Evolutionary conservation across 2,797 vertebrate species (phyloP).

Genomic region (Sebastes nivosus): DNA sequence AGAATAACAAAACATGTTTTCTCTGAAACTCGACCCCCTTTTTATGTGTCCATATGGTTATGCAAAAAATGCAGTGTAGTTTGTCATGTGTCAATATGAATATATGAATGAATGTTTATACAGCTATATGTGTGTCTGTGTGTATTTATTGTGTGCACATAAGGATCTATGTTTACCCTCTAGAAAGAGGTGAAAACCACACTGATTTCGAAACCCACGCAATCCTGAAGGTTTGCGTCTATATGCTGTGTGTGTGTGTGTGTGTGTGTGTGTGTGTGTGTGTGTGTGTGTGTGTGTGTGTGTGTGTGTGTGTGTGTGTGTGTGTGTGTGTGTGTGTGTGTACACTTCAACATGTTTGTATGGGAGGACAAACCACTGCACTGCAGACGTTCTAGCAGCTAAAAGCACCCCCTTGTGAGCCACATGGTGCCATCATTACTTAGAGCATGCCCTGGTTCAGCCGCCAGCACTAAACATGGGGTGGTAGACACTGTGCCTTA

Average conservation of each 20-base stretch:
- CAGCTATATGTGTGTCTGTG: neutral
- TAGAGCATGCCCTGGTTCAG: constrained; percentile 56
- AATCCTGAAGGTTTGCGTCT: neutral
- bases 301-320: no score
- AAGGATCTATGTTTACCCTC: neutral
- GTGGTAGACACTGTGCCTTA: constrained; percentile 62
- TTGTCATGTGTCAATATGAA: neutral
- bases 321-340: neutral
- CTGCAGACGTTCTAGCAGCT: constrained; percentile 47
- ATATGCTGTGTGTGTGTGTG: neutral
- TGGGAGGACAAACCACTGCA: constrained; percentile 33
- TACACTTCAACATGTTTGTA: constrained; percentile 7
- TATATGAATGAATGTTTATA: neutral
- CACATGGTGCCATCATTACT: constrained; percentile 68
- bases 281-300: neutral
- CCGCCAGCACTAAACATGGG: constrained; percentile 56
- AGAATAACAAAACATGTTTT: neutral
- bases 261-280: no score
- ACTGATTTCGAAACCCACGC: neutral
- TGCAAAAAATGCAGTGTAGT: neutral
- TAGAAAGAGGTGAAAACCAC: neutral
- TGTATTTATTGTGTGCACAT: neutral
- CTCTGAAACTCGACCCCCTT: neutral
- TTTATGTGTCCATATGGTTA: neutral
- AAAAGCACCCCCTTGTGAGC: constrained; percentile 61